phyloP scores from a whole-genome alignment of 1,140 invertebrate species.

The Trissolcus basalis region DNA sequence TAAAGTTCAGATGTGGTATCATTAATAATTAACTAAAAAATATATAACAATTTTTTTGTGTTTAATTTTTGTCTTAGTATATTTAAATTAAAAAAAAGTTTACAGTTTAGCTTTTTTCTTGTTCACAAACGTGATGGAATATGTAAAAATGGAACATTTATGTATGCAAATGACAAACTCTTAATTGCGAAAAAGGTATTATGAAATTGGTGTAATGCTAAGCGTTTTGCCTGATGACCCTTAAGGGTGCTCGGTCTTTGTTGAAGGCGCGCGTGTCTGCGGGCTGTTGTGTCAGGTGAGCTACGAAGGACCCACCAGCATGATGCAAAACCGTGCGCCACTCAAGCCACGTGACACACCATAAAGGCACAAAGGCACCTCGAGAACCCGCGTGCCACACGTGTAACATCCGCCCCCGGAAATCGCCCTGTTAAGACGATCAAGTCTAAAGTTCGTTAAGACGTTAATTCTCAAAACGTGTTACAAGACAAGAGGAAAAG shows the following conservation, averaged over 20 bases:
- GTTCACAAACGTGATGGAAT: too few relatives aligned
- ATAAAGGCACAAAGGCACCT: slow-evolving; percentile 49
- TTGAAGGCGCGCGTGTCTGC: slow-evolving; percentile 42
- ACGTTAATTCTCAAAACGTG: slow-evolving; percentile 54
- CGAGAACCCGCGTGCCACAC: slow-evolving; percentile 16
- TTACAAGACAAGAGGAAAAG: slow-evolving; percentile 40
- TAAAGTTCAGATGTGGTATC: too few relatives aligned
- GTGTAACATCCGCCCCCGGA: slow-evolving; percentile 53
- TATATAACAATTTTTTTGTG: too few relatives aligned
- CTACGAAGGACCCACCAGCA: slow-evolving; percentile 47
- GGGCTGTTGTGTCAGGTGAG: slow-evolving; percentile 55
- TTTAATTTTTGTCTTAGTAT: too few relatives aligned
- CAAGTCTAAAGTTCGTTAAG: slow-evolving; percentile 35
- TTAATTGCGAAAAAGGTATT: too few relatives aligned
- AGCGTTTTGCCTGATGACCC: slow-evolving; percentile 19
- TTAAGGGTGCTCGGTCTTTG: slow-evolving; percentile 35
- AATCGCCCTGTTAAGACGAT: slow-evolving; percentile 39
- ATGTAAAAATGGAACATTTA: too few relatives aligned
- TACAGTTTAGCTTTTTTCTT: too few relatives aligned
- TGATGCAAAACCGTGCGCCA: slow-evolving; percentile 40
- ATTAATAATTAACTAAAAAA: too few relatives aligned
- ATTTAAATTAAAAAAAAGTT: too few relatives aligned
- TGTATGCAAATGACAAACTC: too few relatives aligned
- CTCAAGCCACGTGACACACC: slow-evolving; percentile 49
- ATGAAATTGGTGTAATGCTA: too few relatives aligned